Conservation (phyloP, 2,113 vertebrate species). For the Campylomormyrus numenius region DNA sequence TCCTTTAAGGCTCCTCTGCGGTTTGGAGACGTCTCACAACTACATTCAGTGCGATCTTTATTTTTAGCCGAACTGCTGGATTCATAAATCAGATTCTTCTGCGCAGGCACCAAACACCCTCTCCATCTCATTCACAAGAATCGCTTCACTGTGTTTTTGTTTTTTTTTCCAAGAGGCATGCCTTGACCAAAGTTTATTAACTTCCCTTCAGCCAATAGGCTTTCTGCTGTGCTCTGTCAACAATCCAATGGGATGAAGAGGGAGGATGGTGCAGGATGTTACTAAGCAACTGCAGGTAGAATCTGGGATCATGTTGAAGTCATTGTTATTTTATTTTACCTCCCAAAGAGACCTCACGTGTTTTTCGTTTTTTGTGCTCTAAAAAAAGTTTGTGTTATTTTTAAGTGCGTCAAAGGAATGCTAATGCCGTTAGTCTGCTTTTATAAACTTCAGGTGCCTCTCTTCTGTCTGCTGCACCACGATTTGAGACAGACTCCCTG, state of each 20-base stretch:
- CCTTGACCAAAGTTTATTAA: conserved; percentile 66
- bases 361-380: conserved; percentile 54
- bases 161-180: conserved; percentile 46
- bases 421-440: neutral
- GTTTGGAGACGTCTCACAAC: conserved; percentile 19
- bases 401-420: conserved; percentile 34
- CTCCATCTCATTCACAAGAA: conserved; percentile 67
- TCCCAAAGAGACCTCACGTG: conserved; percentile 58
- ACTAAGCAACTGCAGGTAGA: conserved; percentile 79
- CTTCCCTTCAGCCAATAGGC: conserved; percentile 64
- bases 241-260: conserved; percentile 60
- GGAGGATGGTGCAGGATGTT: conserved; percentile 71
- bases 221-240: conserved; percentile 54
- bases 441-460: neutral
- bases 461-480: neutral
- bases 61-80: conserved; percentile 46
- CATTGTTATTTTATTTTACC: conserved; percentile 64
- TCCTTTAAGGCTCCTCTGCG: neutral
- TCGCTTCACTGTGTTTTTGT: conserved; percentile 43
- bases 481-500: neutral
- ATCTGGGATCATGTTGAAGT: conserved; percentile 66
- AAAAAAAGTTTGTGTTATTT: conserved; percentile 38
- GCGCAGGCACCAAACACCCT: conserved; percentile 46
- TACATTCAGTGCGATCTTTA: conserved; percentile 56
- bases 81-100: conserved; percentile 58